phyloP scores from a whole-genome alignment of 2,888 invertebrate species.

The Brachypterus glaber region DNA sequence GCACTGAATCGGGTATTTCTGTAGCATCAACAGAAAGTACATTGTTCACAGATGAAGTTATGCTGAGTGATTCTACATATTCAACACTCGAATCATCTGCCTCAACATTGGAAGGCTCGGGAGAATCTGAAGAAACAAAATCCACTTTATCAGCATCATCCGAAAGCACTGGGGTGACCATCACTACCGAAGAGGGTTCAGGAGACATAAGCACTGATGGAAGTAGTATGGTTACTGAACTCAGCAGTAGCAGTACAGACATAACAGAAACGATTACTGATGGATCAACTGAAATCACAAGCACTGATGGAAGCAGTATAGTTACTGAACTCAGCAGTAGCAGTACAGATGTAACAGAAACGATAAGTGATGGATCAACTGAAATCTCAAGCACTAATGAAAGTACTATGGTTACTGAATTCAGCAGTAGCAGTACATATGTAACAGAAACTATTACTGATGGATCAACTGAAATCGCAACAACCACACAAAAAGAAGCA shows the following conservation, averaged over 20 bases:
- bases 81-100: conserved; percentile 20
- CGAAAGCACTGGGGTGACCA: conserved; percentile 12
- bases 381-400: conserved; percentile 15
- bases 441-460: conserved; percentile 14
- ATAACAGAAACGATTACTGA: conserved; percentile 15
- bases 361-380: conserved; percentile 15
- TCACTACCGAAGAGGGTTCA: conserved; percentile 15
- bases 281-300: conserved; percentile 13
- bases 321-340: conserved; percentile 4
- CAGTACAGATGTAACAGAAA: conserved; percentile 4
- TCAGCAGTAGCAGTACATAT: background rate
- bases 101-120: conserved; percentile 28
- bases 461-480: conserved; percentile 13
- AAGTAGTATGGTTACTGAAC: conserved; percentile 4
- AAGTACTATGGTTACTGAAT: conserved; percentile 4
- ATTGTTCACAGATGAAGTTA: conserved; percentile 41
- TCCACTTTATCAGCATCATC: conserved; percentile 3
- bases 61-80: conserved; percentile 44
- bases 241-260: background rate
- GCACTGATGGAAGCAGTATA: conserved; percentile 11
- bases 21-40: too few species aligned
- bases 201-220: conserved; percentile 19
- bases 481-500: conserved; percentile 14
- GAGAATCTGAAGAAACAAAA: conserved; percentile 23
- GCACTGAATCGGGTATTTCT: too few species aligned